Conservation (phyloP, 2,113 vertebrate species). For the Mormyrus lacerda region DNA sequence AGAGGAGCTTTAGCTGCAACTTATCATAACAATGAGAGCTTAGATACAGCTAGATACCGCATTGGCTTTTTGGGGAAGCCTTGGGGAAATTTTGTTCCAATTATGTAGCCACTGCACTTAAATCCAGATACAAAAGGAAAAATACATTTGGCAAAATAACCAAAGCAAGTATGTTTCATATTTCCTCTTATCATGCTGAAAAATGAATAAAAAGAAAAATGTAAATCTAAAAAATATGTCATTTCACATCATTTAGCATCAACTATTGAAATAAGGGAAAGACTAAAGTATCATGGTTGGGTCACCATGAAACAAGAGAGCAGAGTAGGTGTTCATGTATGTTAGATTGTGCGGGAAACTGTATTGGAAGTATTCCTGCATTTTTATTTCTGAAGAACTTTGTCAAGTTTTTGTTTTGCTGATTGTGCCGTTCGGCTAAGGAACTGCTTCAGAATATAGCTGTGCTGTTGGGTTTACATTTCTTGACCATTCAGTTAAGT, state of each 20-base stretch:
- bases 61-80: background rate
- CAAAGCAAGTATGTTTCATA: background rate
- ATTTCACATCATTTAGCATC: background rate
- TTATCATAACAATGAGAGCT: conserved; percentile 2
- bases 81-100: background rate
- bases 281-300: background rate
- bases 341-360: background rate
- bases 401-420: background rate
- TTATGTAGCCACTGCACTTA: background rate
- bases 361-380: background rate
- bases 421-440: background rate
- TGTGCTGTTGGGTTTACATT: background rate
- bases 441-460: background rate
- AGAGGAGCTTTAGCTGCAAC: background rate
- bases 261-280: background rate
- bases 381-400: background rate
- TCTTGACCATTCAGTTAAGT: background rate
- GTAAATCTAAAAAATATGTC: background rate
- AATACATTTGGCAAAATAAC: background rate
- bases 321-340: background rate
- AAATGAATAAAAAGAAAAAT: background rate
- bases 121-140: background rate
- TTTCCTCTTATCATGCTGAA: background rate
- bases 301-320: background rate
- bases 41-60: background rate